Base-by-base conservation (phyloP, 2,797 vertebrate genomes). In the Lacerta agilis region DNA sequence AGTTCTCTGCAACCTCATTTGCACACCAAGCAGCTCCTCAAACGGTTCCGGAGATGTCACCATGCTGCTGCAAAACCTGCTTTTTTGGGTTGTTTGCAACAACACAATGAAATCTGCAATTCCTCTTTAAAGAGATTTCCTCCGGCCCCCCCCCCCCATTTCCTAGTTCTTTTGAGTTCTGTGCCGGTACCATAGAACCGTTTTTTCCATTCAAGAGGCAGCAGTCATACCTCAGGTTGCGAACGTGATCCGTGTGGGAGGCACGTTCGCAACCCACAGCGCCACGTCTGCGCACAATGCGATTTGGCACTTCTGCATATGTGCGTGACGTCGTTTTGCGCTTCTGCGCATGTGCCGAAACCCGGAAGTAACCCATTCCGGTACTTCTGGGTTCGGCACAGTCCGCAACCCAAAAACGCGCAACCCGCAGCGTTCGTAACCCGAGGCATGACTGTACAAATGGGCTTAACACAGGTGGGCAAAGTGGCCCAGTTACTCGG, bases 151-250 rank as follows among this genome's bases (percentile, higher is more conserved):
- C n/a, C 86, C 83, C 83, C 75, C 64, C 20, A 36, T 83, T 73
- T 20, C 25, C 0, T 3, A 25, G 3, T 7, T 36, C 83, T 91
- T 72, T 43, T 5, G 20, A 1, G n/a, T 45, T 83, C 90, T 83
- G 49, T n/a, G 82, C 78, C 33, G 43, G 27, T 55, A n/a, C 10
- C 33, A 23, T 1, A 87, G 58, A 45, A 27, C 81, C 73, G 81
- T 87, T 90, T 89, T 61, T 45, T 72, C 88, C 86, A 77, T 10
- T 72, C 83, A 90, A 80, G 20, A 78, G 87, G 73, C 89, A 83
- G 64, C 8, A 87, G 4, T 41, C 38, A 41, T 41, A 41, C 38
- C 4, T 41, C 4, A 38, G 38, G 38, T 41, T 41, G 38, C 38
- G 4, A 41, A 41, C 38, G 4, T 41, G 38, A 41, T 41, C 38